Evolutionary conservation across 2,797 vertebrate genomes (phyloP), one percentile per base, ranked within the genome.

Genomic region (Peromyscus eremicus): DNA sequence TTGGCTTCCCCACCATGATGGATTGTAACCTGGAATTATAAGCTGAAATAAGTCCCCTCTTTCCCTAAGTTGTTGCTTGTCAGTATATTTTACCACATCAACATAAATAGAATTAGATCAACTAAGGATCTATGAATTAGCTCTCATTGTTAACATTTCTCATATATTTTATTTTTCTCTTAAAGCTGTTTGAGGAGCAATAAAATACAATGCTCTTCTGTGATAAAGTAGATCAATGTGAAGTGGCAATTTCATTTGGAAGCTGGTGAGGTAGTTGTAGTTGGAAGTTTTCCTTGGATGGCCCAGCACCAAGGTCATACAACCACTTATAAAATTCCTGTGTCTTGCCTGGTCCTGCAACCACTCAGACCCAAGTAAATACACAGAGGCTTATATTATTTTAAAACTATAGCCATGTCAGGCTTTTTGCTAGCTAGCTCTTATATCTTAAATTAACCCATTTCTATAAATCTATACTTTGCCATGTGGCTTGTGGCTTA

Each of bases 121-220:
- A n/a, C 43, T 85, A 68, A 68, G 62, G 23, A 34, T 68, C 29
- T 85, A 32, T 7, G 0, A 29, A 55, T 55, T 37, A 73, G 25
- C 16, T 85, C 60, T 71, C 43, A 40, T 60, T 60, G 68, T 82
- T 89, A 95, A 77, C 81, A 52, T 49, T 55, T 66, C 1, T 87
- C 55, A 71, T 64, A 34, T 0, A 37, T 60, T 87, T 94, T 5
- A 52, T 73, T 46, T 93, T 94, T 70, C 79, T 3, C 11, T 66
- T 32, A 32, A 73, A 91, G 37, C 93, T 95, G n/a, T 17, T 89
- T 89, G 52, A 93, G 21, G n/a, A 55, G 6, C 77, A 49, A 37
- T 55, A 86, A 84, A 80, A 91, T 37, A 55, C 46, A 16, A 1
- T 3, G 3, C 82, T 52, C 32, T 85, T 19, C 75, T 5, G 0